Evolutionary conservation across 2,888 invertebrate species (phyloP).

Genomic region (Caradrina clavipalpis): DNA sequence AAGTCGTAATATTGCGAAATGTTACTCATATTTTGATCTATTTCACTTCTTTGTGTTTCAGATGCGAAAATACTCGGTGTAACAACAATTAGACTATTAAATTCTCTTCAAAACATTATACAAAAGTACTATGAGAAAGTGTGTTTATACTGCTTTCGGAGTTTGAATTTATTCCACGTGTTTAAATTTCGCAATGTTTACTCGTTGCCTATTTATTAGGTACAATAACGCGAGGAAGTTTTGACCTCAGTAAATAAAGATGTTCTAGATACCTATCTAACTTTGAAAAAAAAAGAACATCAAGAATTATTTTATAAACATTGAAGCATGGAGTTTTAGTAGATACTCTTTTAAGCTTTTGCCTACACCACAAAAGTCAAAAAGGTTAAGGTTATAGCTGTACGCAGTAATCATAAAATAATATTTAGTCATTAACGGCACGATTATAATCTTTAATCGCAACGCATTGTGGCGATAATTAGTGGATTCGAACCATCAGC

Average conservation of each 20-base stretch:
- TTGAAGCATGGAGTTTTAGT: conserved; percentile 9
- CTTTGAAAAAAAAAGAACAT: neutral
- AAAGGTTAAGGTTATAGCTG: conserved; percentile 34
- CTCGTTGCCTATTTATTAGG: conserved; percentile 10
- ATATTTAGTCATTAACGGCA: conserved; percentile 37
- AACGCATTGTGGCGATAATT: conserved; percentile 41
- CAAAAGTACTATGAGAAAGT: conserved; percentile 21
- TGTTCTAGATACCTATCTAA: conserved; percentile 35
- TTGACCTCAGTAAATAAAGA: conserved; percentile 36
- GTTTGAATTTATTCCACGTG: neutral
- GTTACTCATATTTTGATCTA: conserved; percentile 58
- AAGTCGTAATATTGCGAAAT: conserved; percentile 51
- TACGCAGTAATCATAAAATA: conserved; percentile 38
- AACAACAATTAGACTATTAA: conserved; percentile 29
- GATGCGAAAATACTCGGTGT: conserved; percentile 45
- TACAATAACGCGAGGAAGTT: conserved; percentile 44
- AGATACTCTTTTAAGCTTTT: neutral
- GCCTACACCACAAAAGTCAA: conserved; percentile 30
- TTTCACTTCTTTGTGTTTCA: conserved; percentile 54
- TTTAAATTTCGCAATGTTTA: conserved; percentile 17
- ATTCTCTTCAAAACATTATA: conserved; percentile 28
- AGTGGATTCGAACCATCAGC: conserved; percentile 29
- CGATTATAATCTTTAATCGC: conserved; percentile 44
- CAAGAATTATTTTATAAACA: neutral
- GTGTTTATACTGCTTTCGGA: conserved; percentile 22